phyloP scores from a whole-genome alignment of 2,113 vertebrate genomes.

The Meriones unguiculatus region DNA sequence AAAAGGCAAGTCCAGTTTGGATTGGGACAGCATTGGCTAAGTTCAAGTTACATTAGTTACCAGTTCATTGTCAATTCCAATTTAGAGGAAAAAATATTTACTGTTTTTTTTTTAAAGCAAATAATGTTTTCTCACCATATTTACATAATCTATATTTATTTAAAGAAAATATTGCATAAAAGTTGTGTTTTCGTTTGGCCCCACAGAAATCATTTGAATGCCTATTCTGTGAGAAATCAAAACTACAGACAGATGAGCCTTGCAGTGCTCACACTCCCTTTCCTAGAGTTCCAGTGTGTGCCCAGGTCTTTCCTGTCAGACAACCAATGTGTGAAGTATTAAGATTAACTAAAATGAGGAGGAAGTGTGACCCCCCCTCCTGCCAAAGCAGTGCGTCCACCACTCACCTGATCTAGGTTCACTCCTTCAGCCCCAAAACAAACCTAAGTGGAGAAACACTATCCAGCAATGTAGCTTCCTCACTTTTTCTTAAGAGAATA shows the following conservation, averaged over 20 bases:
- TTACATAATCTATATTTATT: slow-evolving; percentile 44
- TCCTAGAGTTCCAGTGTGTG: neutral
- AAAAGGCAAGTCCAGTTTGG: slow-evolving; percentile 65
- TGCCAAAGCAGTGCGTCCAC: neutral
- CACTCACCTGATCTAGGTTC: neutral
- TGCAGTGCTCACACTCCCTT: neutral
- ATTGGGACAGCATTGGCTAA: slow-evolving; percentile 42
- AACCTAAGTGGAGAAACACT: neutral
- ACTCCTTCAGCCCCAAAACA: neutral
- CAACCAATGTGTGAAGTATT: neutral
- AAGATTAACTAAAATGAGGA: neutral
- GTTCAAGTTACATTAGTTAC: slow-evolving; percentile 66
- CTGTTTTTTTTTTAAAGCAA: slow-evolving; percentile 58
- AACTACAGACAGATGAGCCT: neutral
- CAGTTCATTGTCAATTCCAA: slow-evolving; percentile 54
- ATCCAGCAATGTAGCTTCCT: neutral
- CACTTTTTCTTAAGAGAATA: slow-evolving; percentile 9
- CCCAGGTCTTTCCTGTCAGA: neutral
- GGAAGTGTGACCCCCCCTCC: neutral
- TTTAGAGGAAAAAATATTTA: slow-evolving; percentile 63
- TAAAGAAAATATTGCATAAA: slow-evolving; percentile 44
- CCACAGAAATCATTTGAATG: neutral
- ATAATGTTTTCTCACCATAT: slow-evolving; percentile 43
- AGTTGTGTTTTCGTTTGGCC: neutral
- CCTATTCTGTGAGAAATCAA: neutral